Evolutionary conservation across 2,113 vertebrate genomes (phyloP).

Genomic region (Indicator indicator): DNA sequence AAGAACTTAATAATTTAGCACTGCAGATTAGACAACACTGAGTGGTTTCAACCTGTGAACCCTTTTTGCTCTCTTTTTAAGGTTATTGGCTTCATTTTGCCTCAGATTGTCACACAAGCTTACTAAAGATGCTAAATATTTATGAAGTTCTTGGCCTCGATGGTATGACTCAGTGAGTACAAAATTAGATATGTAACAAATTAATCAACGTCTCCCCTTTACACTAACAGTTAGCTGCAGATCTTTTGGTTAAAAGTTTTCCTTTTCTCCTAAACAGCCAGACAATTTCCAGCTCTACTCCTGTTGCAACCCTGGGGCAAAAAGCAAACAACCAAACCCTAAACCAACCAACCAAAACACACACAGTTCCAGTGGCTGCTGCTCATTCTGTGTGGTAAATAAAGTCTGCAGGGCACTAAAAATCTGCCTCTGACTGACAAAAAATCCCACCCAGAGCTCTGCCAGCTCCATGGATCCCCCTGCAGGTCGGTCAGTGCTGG

Average conservation of each 20-base stretch:
- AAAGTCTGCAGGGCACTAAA: background rate
- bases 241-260: background rate
- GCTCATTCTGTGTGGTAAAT: background rate
- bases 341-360: background rate
- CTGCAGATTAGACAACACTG: slow-evolving; percentile 21
- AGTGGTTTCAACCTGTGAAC: slow-evolving; percentile 3
- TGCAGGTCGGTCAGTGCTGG: slow-evolving; percentile 2
- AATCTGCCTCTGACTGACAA: background rate
- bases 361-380: background rate
- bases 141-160: background rate
- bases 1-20: slow-evolving; percentile 14
- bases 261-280: background rate
- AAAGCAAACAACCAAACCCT: background rate
- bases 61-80: background rate
- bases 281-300: background rate
- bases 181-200: slow-evolving; percentile 29
- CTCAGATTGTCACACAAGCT: slow-evolving; percentile 6
- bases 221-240: background rate
- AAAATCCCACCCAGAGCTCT: background rate
- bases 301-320: background rate
- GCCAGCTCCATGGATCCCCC: slow-evolving; percentile 30
- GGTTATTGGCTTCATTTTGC: slow-evolving; percentile 34
- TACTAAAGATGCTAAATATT: slow-evolving; percentile 42
- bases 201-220: slow-evolving; percentile 17
- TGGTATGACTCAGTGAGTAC: background rate